Evolutionary conservation across 2,113 vertebrate species (phyloP).

Genomic region (Balaeniceps rex): DNA sequence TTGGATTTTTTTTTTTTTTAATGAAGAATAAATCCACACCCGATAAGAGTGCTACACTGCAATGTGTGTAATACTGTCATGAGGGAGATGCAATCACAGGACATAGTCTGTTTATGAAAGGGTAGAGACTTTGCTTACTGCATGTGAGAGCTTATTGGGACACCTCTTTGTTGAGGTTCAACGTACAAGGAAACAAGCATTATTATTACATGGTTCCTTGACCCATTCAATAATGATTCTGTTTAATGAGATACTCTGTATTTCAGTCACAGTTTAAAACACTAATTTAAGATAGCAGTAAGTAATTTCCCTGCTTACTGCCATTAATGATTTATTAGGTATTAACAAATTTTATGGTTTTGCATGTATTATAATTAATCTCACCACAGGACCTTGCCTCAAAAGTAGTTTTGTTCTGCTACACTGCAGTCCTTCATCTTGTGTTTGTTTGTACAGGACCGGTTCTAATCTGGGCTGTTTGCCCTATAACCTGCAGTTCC

Average conservation of each 20-base stretch:
- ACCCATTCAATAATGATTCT: background rate
- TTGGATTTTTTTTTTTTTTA: background rate
- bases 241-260: background rate
- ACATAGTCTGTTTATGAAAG: background rate
- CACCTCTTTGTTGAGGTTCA: background rate
- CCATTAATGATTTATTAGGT: constrained; percentile 20
- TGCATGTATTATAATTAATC: constrained; percentile 32
- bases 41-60: background rate
- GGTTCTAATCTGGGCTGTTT: constrained; percentile 29
- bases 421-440: constrained; percentile 25
- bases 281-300: background rate
- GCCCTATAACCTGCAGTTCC: constrained; percentile 1
- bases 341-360: background rate
- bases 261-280: background rate
- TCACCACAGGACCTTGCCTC: background rate
- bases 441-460: constrained; percentile 9
- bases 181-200: background rate
- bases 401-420: constrained; percentile 29
- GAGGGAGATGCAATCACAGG: background rate
- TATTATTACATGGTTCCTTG: background rate
- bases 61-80: accelerated
- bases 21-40: background rate
- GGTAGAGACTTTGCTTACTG: background rate
- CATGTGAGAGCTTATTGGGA: background rate
- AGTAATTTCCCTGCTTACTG: background rate